Percentiles rank a stretch among this genome's conserved stretches.
phyloP scores from a whole-genome alignment of 2,797 vertebrate species.

The Crotalus adamanteus region DNA sequence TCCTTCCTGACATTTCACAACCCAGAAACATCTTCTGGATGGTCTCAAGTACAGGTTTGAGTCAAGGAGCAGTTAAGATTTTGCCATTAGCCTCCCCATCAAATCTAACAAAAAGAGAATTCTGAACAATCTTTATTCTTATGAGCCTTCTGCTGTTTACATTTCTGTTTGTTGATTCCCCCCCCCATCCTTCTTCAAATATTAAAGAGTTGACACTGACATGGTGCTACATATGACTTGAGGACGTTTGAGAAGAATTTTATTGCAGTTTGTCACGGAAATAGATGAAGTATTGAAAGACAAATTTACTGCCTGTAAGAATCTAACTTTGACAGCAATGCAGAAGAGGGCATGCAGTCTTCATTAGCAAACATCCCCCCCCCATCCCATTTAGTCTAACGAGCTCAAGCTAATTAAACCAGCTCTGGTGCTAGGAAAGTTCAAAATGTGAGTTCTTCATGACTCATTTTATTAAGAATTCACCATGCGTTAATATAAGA shows the following conservation, averaged over 20 bases:
- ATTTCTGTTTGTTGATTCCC: not conserved
- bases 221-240: not conserved
- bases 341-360: constrained; percentile 19
- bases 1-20: not conserved
- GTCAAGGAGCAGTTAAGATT: not conserved
- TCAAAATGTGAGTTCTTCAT: constrained; percentile 63
- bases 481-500: constrained; percentile 51
- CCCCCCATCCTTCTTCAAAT: not conserved
- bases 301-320: constrained; percentile 47
- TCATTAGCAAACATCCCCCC: constrained; percentile 58
- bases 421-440: constrained; percentile 62
- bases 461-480: constrained; percentile 67
- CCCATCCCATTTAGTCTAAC: constrained; percentile 59
- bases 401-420: constrained; percentile 68
- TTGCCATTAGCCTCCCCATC: not conserved
- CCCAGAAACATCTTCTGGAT: not conserved
- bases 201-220: not conserved
- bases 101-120: too few relatives aligned
- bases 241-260: not conserved
- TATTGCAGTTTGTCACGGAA: not conserved
- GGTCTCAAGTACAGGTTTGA: not conserved
- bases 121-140: not conserved
- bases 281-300: constrained; percentile 12
- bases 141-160: not conserved
- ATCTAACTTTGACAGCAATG: constrained; percentile 55